Percentiles rank a stretch among this genome's conserved stretches.
phyloP scores from a whole-genome alignment of 1,140 invertebrate species.

The Apis dorsata region DNA sequence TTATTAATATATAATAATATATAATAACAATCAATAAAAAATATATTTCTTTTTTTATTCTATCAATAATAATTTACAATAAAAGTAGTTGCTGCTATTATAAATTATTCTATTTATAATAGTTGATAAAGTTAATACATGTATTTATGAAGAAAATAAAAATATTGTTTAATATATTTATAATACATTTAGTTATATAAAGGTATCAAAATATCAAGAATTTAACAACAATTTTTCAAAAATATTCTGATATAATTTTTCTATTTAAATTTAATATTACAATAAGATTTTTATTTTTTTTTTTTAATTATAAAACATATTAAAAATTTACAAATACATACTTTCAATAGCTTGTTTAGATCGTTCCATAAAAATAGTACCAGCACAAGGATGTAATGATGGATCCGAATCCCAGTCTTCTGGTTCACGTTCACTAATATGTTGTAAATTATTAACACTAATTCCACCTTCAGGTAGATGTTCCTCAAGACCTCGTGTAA shows the following conservation, averaged over 20 bases:
- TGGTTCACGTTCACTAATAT: constrained; percentile 98
- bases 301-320: not conserved
- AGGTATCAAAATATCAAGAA: not conserved
- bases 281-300: not conserved
- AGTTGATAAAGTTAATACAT: no score
- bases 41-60: no score
- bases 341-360: constrained; percentile 95
- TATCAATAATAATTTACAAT: no score
- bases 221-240: no score
- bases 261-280: not conserved
- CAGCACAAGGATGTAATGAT: constrained; percentile 96
- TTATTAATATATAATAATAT: no score
- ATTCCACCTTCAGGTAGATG: constrained; percentile 87
- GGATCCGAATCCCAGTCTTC: constrained; percentile 97
- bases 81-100: no score
- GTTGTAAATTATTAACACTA: constrained; percentile 94
- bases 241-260: not conserved
- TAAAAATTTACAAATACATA: constrained; percentile 73
- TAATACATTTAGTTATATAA: not conserved
- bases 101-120: no score
- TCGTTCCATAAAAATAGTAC: constrained; percentile 97
- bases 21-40: no score
- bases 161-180: no score
- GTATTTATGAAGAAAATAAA: no score
- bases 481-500: constrained; percentile 82